Percentiles rank a stretch among this genome's conserved stretches.
These are phyloP conservation scores for Zhengitettix transpicula DNA, from an alignment of 2,888 invertebrate species.

Conservation along the genomic window DNA sequence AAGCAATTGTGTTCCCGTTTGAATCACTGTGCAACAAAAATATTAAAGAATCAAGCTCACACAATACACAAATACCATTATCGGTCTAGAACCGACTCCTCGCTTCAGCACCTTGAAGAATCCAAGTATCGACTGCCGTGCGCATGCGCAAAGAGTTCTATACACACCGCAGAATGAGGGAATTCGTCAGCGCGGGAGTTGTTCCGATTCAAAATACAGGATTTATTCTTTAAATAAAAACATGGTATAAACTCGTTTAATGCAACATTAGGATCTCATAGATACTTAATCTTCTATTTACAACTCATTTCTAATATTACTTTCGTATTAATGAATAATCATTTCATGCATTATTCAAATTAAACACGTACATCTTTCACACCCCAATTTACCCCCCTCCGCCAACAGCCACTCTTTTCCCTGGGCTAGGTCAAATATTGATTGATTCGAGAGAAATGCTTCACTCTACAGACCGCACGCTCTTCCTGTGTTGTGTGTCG, in stretches of 20 bases:
- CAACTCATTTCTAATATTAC: too few relatives aligned
- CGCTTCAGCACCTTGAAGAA: slow-evolving; percentile 7
- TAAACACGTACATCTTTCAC: slow-evolving; percentile 5
- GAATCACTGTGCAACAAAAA: background rate
- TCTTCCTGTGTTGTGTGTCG: too few relatives aligned
- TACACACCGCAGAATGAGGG: slow-evolving; percentile 2
- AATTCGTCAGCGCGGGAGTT: slow-evolving; percentile 5
- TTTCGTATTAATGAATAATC: background rate
- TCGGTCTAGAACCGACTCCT: slow-evolving; percentile 3
- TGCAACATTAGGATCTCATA: too few relatives aligned
- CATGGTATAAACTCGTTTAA: background rate
- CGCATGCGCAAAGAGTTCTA: slow-evolving; percentile 8
- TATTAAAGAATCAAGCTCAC: background rate
- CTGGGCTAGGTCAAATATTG: slow-evolving; percentile 13
- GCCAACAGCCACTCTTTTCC: slow-evolving; percentile 7
- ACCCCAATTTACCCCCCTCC: slow-evolving; percentile 6
- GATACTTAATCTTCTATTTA: too few relatives aligned
- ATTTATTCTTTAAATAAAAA: background rate
- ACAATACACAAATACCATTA: slow-evolving; percentile 1
- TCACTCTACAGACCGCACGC: background rate
- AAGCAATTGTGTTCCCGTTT: background rate
- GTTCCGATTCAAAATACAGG: background rate
- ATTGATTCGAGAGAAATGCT: slow-evolving; percentile 9
- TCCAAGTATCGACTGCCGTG: slow-evolving; percentile 9
- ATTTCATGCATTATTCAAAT: slow-evolving; percentile 5